phyloP scores from a whole-genome alignment of 2,797 vertebrate genomes.

The Enteromius mattozi region DNA sequence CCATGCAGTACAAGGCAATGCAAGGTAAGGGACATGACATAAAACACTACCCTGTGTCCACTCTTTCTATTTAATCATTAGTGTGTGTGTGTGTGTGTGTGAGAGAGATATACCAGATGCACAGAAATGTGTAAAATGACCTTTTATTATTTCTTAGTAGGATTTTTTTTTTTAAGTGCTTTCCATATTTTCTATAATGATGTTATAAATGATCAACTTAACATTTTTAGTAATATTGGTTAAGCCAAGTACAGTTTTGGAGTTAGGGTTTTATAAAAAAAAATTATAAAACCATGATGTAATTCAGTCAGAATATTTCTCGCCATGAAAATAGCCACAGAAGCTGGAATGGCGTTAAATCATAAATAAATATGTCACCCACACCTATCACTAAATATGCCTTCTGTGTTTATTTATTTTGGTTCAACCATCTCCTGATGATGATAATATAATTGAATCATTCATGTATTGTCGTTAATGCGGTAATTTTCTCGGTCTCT shows the following conservation, averaged over 20 bases:
- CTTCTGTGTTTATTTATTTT: neutral
- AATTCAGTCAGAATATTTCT: no score
- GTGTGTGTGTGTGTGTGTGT: neutral
- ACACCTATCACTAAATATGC: neutral
- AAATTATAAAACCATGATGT: no score
- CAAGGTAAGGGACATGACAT: constrained; percentile 73
- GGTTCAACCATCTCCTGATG: neutral
- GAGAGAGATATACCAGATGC: neutral
- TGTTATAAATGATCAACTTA: neutral
- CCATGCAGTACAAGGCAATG: constrained; percentile 88
- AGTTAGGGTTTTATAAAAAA: no score
- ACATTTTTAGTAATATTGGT: neutral
- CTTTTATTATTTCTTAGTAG: neutral
- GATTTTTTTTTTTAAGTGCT: neutral
- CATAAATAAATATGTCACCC: no score
- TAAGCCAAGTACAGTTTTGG: no score
- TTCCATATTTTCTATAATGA: neutral
- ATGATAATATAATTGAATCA: neutral
- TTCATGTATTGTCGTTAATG: neutral
- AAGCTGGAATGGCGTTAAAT: no score
- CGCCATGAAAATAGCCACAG: no score
- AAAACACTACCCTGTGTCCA: neutral
- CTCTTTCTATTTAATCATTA: neutral
- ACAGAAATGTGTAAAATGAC: neutral
- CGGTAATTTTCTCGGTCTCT: constrained; percentile 26